These are phyloP conservation scores for Rhinichthys osculus DNA, from an alignment of 2,797 vertebrate species.

Conservation along the genomic window DNA sequence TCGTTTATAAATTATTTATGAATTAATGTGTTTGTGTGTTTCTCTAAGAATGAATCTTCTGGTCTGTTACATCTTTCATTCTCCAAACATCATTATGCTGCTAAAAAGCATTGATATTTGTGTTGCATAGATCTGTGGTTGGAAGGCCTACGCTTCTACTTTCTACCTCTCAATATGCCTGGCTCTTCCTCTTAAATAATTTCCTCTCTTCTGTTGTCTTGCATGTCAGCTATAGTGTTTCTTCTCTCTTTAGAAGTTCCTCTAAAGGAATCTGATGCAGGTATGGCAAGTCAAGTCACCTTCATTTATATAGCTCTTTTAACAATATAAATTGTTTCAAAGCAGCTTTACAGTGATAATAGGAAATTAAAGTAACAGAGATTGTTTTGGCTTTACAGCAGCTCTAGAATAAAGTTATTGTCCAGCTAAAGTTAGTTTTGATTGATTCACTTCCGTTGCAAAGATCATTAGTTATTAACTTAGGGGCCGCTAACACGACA, in stretches of 20 bases:
- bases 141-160: not conserved
- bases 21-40: slow-evolving; percentile 46
- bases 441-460: no score
- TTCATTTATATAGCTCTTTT: no score
- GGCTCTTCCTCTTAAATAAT: not conserved
- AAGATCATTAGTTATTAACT: no score
- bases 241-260: slow-evolving; percentile 20
- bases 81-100: not conserved
- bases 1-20: slow-evolving; percentile 78
- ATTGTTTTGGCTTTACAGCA: no score
- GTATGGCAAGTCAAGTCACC: not conserved
- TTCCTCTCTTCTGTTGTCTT: not conserved
- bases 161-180: slow-evolving; percentile 10
- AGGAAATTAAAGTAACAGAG: no score
- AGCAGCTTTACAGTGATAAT: no score
- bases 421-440: no score
- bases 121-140: not conserved
- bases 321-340: no score
- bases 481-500: no score
- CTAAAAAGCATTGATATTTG: not conserved
- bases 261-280: not conserved
- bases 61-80: not conserved
- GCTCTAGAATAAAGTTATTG: no score
- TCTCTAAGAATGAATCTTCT: not conserved
- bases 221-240: not conserved